Base-by-base conservation (phyloP, 2,113 vertebrate genomes). In the Epinephelus lanceolatus region DNA sequence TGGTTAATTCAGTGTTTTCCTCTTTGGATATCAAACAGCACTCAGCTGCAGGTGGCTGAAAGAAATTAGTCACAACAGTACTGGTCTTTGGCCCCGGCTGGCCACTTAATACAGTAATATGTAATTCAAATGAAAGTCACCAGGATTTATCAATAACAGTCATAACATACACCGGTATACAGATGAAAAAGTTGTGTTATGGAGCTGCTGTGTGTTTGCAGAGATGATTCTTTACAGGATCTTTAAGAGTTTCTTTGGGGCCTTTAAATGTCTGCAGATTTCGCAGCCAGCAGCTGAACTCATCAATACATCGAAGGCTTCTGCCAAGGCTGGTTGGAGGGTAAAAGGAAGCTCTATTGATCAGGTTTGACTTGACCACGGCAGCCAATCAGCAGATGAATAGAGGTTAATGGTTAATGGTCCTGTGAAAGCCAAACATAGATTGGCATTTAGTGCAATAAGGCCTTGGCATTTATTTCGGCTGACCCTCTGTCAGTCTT, bases 331-430 rank as follows among this genome's bases (percentile, higher is more conserved):
- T 80, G 81, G 53, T 61, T 52, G 83, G 74, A 78, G 62, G 61
- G 81, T 80, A 40, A 89, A 89, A 89, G 69, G 87, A 80, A 76
- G 72, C 77, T 65, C n/a, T 90, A 92, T 93, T 73, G 91, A 93
- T 92, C 86, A 55, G 67, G 37, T 71, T 74, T 52, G 89, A 93
- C 76, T 85, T 21, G 23, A 72, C 51, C 70, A 51, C 55, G 3
- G 83, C 59, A 66, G 78, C 89, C 88, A 78, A 85, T 88, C 83
- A 71, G 88, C 72, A 84, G 63, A 84, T 66, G 88, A 87, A 88
- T 80, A 37, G 91, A 91, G 86, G 90, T 88, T 92, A 93, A 89
- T 88, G 81, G 76, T 80, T 47, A n/a, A 85, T 40, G 75, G 72
- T 51, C 77, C 81, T 62, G 78, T 78, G 81, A 78, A 89, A 88